Evolutionary conservation across 2,888 invertebrate genomes (phyloP), one percentile per base, ranked within the genome.

Genomic region (Phalera bucephala): DNA sequence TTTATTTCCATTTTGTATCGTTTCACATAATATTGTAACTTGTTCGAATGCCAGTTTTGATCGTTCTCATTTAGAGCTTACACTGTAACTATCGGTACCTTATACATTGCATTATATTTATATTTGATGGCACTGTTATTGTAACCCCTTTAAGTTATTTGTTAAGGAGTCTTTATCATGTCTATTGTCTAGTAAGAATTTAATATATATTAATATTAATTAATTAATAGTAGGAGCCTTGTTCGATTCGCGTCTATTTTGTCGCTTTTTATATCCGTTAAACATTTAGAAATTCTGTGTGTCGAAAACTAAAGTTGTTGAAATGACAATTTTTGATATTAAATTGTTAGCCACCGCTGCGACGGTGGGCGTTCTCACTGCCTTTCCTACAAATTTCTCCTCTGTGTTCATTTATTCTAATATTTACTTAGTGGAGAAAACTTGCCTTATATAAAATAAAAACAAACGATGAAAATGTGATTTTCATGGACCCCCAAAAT

Each of bases 181-280:
- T 86, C 84, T 87, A 86, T 83, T 87, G 82, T 82, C 78, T 85
- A 80, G 79, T 88, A 86, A 87, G 86, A 86, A 80, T 86, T 85
- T 86, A 84, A 82, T 83, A 86, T 85, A 82, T 82, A 80, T 79
- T 74, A 74, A 78, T 75, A 81, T 78, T 78, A 80, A 79, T 80
- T 72, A 73, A 78, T 80, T 72, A 73, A 78, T 76, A 60, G 72
- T 86, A 83, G 79, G 71, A 80, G 84, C 83, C 80, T 85, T 75
- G 81, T 85, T 83, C 81, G 73, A 80, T 74, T 77, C 70, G 78
- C 74, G 77, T 74, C 70, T 78, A 73, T 83, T 80, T 74, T 69
- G 62, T 79, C 76, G 85, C 85, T 84, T 85, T 64, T 80, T 80
- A 78, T 64, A 68, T 33, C 79, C 64, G 72, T 71, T 64, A 70